Base-by-base conservation (phyloP, 2,113 vertebrate species). In the Dissostichus mawsoni region DNA sequence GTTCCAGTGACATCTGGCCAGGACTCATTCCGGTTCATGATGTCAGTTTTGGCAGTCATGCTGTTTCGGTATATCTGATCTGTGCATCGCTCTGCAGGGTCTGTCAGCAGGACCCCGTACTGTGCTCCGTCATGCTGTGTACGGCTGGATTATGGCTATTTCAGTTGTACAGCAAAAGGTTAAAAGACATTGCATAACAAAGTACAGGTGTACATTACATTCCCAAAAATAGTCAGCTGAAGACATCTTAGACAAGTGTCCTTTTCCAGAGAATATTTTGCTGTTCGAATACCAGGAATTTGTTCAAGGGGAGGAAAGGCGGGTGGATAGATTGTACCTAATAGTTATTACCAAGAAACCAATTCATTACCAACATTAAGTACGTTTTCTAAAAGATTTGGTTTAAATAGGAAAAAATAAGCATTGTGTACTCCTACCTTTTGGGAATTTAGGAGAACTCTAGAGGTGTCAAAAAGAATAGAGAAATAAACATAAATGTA, bases 151-250 rank as follows among this genome's bases (percentile, higher is more conserved):
- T 3, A 25, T 14, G 51, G 64, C 66, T 81, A 85, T 89, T 89
- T 83, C 45, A 61, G 72, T 2, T n/a, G 25, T 10, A 4, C 20
- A 58, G 73, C 61, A 75, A 85, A 82, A 75, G 69, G 78, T 85
- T 76, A 68, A 58, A 53, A 63, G 18, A 69, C n/a, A 67, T 86
- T 84, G 56, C 74, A 70, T 90, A 68, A 82, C 33, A 79, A 66
- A 53, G 44, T 58, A 13, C 11, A 75, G 4, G 48, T 73, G n/a
- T 66, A 64, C 0, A 56, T 78, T 86, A 85, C 71, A 82, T 17
- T 50, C 62, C 59, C 20, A 2, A 50, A 85, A 70, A 83, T 75
- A 90, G 72, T 63, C 53, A 45, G 9, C 25, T 62, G 52, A 74
- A 50, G 29, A 70, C 25, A 66, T 63, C 14, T 18, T 25, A 17